A percentile compares a stretch with the other conserved stretches of the same genome.
Evolutionary conservation across 2,113 vertebrate species (phyloP).

Genomic region (Phylloscopus trochilus): DNA sequence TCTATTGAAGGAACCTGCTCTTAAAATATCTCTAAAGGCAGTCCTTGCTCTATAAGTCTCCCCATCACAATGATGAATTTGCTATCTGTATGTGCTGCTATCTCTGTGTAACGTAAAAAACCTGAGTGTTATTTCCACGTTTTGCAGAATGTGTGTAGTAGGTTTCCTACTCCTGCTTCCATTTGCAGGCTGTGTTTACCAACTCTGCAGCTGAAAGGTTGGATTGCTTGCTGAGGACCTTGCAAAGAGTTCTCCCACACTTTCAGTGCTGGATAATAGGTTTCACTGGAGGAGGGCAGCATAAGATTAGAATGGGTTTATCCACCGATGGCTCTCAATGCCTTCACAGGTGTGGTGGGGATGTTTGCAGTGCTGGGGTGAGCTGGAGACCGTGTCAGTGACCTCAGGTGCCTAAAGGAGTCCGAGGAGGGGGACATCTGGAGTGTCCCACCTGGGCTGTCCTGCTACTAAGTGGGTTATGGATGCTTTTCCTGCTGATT

Average conservation of each 20-base stretch:
- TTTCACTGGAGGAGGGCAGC: not conserved
- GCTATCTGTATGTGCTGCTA: fast-evolving
- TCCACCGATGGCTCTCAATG: fast-evolving
- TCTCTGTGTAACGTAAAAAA: not conserved
- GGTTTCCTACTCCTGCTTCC: not conserved
- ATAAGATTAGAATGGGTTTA: not conserved
- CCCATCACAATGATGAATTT: not conserved
- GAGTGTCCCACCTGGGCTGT: not conserved
- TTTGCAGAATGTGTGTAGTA: not conserved
- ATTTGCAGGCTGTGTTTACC: not conserved
- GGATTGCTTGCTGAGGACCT: not conserved
- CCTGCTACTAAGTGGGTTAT: not conserved
- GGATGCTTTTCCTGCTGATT: not conserved
- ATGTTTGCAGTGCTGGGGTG: not conserved
- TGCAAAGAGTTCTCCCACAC: not conserved
- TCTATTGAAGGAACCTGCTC: not conserved
- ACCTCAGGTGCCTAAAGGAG: not conserved
- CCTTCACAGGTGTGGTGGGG: not conserved
- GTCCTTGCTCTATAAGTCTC: not conserved
- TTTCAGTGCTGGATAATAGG: not conserved
- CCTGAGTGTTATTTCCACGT: not conserved
- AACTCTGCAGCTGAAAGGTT: not conserved
- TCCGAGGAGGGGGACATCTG: not conserved
- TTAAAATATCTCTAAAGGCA: not conserved
- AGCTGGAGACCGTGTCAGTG: not conserved